These are phyloP conservation scores for Idaea dimidiata DNA, from an alignment of 2,888 invertebrate genomes.

Conservation along the genomic window DNA sequence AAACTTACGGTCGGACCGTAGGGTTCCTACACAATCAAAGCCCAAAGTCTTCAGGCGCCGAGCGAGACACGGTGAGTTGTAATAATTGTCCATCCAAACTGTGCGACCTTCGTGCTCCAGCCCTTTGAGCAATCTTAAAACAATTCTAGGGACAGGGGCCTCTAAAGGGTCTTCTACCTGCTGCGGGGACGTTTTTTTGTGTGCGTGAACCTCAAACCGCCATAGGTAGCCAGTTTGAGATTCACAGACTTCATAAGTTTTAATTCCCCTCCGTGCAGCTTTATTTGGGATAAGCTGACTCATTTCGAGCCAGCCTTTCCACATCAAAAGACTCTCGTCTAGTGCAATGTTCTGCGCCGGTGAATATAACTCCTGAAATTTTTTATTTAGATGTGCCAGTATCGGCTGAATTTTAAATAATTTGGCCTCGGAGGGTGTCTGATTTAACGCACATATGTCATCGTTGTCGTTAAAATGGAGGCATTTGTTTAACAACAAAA, in stretches of 20 bases:
- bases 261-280: conserved; percentile 27
- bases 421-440: conserved; percentile 7
- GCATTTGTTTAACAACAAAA: conserved; percentile 8
- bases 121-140: conserved; percentile 18
- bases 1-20: conserved; percentile 16
- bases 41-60: conserved; percentile 17
- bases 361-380: conserved; percentile 16
- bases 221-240: conserved; percentile 32
- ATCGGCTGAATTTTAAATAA: conserved; percentile 12
- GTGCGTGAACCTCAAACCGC: conserved; percentile 18
- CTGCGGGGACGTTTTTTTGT: background rate
- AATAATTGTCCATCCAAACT: conserved; percentile 34
- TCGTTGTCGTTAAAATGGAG: conserved; percentile 13
- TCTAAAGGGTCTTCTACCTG: conserved; percentile 6
- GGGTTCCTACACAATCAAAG: conserved; percentile 24
- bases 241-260: conserved; percentile 33
- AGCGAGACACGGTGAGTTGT: conserved; percentile 24
- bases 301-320: conserved; percentile 34
- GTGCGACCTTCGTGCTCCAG: conserved; percentile 23
- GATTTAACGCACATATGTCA: conserved; percentile 2
- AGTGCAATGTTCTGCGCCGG: conserved; percentile 25
- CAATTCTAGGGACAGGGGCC: conserved; percentile 9
- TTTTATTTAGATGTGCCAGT: conserved; percentile 8
- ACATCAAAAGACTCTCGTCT: conserved; percentile 29
- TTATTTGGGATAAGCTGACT: conserved; percentile 33